phyloP scores from a whole-genome alignment of 2,113 vertebrate genomes.

The Indicator maculatus region DNA sequence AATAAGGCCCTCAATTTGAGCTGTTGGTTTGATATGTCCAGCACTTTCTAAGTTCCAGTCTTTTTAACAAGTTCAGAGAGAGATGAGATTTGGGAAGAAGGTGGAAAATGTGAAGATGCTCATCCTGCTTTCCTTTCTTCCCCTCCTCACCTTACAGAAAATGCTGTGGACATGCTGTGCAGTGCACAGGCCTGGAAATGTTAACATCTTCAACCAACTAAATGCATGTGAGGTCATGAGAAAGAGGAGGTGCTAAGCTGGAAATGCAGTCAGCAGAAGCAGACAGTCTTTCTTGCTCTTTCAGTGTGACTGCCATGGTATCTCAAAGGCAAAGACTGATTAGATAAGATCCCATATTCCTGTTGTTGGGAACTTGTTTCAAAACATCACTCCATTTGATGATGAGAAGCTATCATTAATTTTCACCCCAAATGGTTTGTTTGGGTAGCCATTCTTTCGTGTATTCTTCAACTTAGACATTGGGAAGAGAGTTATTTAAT shows the following conservation, averaged over 20 bases:
- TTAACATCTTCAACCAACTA: not conserved
- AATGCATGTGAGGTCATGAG: not conserved
- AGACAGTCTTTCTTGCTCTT: not conserved
- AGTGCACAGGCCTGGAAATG: not conserved
- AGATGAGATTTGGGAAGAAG: not conserved
- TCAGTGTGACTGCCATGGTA: not conserved
- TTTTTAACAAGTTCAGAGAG: not conserved
- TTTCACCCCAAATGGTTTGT: not conserved
- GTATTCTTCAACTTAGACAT: not conserved
- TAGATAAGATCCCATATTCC: not conserved
- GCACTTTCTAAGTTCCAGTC: not conserved
- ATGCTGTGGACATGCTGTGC: not conserved
- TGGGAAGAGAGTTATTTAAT: not conserved
- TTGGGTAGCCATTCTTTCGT: not conserved
- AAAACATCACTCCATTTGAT: not conserved
- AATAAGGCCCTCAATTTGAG: not conserved
- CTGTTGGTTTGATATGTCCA: not conserved
- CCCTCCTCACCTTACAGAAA: fast-evolving
- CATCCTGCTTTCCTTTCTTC: not conserved
- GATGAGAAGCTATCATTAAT: not conserved
- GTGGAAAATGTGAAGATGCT: not conserved
- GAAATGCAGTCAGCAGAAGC: not conserved
- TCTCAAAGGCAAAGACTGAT: not conserved
- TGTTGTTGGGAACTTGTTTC: not conserved
- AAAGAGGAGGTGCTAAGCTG: not conserved